phyloP scores from a whole-genome alignment of 2,888 invertebrate genomes.

The Lingula anatina region DNA sequence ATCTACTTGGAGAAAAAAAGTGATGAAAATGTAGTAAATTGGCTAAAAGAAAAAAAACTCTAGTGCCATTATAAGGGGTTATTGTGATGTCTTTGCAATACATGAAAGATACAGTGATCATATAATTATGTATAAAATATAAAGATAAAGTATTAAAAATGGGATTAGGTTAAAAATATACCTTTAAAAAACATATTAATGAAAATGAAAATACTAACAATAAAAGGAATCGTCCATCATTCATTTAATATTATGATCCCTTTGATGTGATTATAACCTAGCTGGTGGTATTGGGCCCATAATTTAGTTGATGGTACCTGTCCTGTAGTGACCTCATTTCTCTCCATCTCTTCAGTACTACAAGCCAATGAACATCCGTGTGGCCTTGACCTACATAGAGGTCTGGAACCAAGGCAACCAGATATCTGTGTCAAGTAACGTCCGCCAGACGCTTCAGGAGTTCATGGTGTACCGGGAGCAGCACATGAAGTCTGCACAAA shows the following conservation, averaged over 20 bases:
- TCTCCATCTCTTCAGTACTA: slow-evolving; percentile 90
- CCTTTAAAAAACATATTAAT: neutral
- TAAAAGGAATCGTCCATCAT: neutral
- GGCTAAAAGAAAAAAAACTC: no score
- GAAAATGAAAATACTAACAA: no score
- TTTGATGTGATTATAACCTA: no score
- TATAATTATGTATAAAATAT: no score
- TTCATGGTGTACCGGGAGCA: slow-evolving; percentile 87
- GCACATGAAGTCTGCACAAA: slow-evolving; percentile 77
- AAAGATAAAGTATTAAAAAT: no score
- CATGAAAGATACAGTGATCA: no score
- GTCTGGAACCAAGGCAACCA: slow-evolving; percentile 92
- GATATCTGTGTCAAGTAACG: slow-evolving; percentile 73
- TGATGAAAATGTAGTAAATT: no score
- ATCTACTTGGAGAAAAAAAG: no score
- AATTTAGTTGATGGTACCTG: neutral
- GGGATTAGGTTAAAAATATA: neutral
- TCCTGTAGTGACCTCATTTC: no score
- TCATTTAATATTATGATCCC: neutral
- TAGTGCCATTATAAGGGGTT: no score
- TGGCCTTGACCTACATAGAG: slow-evolving; percentile 93
- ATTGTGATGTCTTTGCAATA: no score
- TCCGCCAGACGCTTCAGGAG: slow-evolving; percentile 80
- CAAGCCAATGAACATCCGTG: slow-evolving; percentile 86
- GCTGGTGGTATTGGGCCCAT: no score